Conservation (phyloP, 2,113 vertebrate genomes). For the Euleptes europaea region DNA sequence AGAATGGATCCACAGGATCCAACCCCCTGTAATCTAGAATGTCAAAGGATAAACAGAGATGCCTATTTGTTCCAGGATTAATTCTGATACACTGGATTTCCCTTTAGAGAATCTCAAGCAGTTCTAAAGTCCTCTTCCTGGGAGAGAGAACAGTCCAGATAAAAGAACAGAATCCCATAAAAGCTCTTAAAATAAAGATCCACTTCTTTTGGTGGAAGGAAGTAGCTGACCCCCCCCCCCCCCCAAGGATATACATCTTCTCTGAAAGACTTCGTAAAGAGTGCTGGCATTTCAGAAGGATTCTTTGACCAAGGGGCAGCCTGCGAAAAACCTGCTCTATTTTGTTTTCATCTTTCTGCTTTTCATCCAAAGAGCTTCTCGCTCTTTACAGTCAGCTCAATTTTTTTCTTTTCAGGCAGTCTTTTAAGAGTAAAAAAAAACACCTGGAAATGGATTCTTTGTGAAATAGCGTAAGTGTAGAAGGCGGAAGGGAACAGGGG, state of each 20-base stretch:
- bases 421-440: background rate
- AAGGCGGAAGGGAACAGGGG: background rate
- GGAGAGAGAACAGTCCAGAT: background rate
- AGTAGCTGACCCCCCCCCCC: background rate
- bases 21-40: too few relatives aligned
- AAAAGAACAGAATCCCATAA: background rate
- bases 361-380: background rate
- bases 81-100: too few relatives aligned
- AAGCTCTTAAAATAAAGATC: background rate
- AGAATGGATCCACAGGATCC: too few relatives aligned
- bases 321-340: too few relatives aligned
- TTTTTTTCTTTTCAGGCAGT: background rate
- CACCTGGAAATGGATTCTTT: background rate
- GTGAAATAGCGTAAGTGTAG: background rate
- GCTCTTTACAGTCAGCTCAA: background rate
- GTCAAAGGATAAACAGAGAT: too few relatives aligned
- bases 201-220: background rate
- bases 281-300: background rate
- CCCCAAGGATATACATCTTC: background rate
- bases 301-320: background rate
- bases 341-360: background rate
- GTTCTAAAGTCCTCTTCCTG: background rate
- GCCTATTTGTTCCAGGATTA: too few relatives aligned
- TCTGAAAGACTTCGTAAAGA: background rate
- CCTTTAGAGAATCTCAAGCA: too few relatives aligned